phyloP scores from a whole-genome alignment of 2,113 vertebrate species.

The Otolemur garnettii region DNA sequence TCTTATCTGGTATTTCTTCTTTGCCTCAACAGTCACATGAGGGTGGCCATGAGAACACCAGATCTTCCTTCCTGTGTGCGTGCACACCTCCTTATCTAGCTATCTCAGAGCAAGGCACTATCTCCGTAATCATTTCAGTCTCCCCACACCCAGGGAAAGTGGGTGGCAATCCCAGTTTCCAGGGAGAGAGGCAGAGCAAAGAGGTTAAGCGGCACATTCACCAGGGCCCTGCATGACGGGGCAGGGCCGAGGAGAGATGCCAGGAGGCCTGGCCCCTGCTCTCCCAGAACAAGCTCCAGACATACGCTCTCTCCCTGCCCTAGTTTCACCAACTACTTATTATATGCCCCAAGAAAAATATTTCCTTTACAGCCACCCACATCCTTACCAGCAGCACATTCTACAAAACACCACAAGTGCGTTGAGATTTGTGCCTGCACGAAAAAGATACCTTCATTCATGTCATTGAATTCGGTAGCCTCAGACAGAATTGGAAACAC shows the following conservation, averaged over 20 bases:
- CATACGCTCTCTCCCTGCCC: neutral
- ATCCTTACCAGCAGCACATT: constrained; percentile 65
- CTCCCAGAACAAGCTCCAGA: neutral
- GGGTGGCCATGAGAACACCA: constrained; percentile 21
- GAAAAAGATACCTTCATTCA: constrained; percentile 19
- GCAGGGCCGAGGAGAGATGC: neutral
- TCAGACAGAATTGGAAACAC: neutral
- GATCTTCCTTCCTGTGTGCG: neutral
- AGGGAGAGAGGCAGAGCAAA: neutral
- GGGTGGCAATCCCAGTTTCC: constrained; percentile 28
- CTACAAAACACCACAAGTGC: neutral
- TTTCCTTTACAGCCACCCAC: constrained; percentile 67
- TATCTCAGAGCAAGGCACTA: neutral
- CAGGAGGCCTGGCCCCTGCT: neutral
- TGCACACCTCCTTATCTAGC: fast-evolving
- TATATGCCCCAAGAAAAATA: constrained; percentile 49
- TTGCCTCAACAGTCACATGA: neutral
- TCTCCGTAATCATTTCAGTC: neutral
- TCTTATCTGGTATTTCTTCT: constrained; percentile 1
- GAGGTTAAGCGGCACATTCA: neutral
- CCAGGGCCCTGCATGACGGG: neutral
- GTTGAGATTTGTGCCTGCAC: neutral
- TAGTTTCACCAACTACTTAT: constrained; percentile 38
- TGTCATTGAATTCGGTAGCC: neutral
- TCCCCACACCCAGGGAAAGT: neutral